These are phyloP conservation scores for Esox niger DNA, from an alignment of 2,113 vertebrate species.

Conservation along the genomic window DNA sequence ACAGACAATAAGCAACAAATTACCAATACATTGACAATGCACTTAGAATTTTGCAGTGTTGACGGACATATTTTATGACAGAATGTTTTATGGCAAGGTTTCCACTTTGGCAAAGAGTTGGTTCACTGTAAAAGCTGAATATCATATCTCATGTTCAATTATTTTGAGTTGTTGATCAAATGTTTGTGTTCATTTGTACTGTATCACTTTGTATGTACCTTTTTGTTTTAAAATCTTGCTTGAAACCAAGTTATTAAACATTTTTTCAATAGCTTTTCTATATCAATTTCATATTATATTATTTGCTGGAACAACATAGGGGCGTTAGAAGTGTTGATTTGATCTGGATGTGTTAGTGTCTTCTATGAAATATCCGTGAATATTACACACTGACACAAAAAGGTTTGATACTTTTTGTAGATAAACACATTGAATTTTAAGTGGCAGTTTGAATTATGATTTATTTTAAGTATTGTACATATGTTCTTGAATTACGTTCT, in stretches of 20 bases:
- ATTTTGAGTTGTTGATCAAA: no score
- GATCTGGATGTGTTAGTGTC: conserved; percentile 20
- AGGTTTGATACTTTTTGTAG: conserved; percentile 20
- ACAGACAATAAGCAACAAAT: not conserved
- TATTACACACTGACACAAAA: conserved; percentile 12
- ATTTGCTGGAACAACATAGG: conserved; percentile 6
- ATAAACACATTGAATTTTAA: conserved; percentile 42
- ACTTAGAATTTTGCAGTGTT: no score
- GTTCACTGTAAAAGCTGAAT: no score
- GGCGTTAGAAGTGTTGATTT: conserved; percentile 27
- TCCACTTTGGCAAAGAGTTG: no score
- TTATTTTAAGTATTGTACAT: no score
- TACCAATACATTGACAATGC: no score
- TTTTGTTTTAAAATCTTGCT: not conserved
- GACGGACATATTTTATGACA: no score
- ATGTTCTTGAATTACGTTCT: no score
- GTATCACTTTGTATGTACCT: no score
- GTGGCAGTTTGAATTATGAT: no score
- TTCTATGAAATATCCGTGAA: not conserved
- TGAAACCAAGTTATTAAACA: not conserved
- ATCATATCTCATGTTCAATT: not conserved
- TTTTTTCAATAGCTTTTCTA: not conserved
- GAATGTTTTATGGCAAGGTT: no score
- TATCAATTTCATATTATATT: not conserved
- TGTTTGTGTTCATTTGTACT: no score